Base-by-base conservation (phyloP, 2,888 invertebrate genomes). In the Drosophila limbata region DNA sequence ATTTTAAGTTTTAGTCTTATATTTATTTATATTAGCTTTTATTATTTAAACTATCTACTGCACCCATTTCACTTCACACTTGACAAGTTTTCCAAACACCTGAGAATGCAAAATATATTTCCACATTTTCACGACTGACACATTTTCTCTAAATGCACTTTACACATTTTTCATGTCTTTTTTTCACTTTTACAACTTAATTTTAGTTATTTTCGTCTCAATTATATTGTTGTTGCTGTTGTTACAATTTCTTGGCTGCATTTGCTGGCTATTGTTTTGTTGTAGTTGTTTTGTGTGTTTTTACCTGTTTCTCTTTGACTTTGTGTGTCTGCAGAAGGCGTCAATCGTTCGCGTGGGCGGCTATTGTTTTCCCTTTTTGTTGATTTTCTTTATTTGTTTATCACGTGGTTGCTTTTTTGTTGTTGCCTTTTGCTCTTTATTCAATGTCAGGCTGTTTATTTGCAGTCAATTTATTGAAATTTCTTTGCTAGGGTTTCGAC, bases 391-490 rank as follows among this genome's bases (percentile, higher is more conserved):
- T 31, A 48, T 74, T 69, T 76, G 52, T 72, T 73, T 67, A 77
- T 88, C 88, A 84, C 84, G 79, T 79, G 88, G 77, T 81, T 72
- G 4, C 57, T 53, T 72, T 15, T 19, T 73, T 62, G 31, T 48
- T 55, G 3, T 47, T 69, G 37, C 44, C 25, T 44, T 40, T 57
- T 52, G 63, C 42, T 48, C 37, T 57, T 64, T 66, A 63, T 48
- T 71, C 85, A 84, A 85, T 87, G 88, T 62, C 85, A 80, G 68
- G 56, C 28, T 59, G 77, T 77, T 77, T 80, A 73, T 69, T 79
- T 79, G 82, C 77, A 66, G 69, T 69, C 50, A 78, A 67, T 79
- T 79, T 33, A 47, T 37, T 53, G 48, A 63, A 44, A 66, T 55
- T 64, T 53, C 33, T 39, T 63, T 40, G 15, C 47, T 77, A 53